Percentiles rank a stretch among this genome's conserved stretches.
These are phyloP conservation scores for Petrocephalus zakoni DNA, from an alignment of 2,113 vertebrate genomes.

Conservation along the genomic window DNA sequence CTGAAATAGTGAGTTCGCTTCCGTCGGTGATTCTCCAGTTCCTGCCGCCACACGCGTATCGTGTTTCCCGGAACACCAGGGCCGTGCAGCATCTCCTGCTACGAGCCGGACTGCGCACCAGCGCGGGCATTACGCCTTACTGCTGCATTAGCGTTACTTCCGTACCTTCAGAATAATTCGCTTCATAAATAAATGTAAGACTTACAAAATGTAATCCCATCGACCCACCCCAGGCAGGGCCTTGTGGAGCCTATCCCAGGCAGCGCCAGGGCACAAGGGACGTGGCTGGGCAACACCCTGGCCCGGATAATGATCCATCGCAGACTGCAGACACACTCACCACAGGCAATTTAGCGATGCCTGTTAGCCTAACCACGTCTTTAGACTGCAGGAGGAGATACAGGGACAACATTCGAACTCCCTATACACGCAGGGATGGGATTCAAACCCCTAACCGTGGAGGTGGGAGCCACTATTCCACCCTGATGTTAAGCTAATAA, in stretches of 20 bases:
- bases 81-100: background rate
- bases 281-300: background rate
- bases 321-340: background rate
- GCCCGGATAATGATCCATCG: background rate
- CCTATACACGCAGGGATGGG: background rate
- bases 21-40: constrained; percentile 32
- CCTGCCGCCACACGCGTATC: constrained; percentile 9
- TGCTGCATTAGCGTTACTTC: background rate
- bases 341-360: background rate
- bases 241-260: background rate
- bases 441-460: background rate
- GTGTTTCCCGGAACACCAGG: constrained; percentile 1
- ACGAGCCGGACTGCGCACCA: background rate
- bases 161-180: background rate
- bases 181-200: background rate
- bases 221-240: background rate
- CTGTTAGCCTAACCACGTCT: background rate
- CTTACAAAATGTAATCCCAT: background rate
- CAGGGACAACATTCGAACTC: background rate
- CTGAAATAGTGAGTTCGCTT: constrained; percentile 30
- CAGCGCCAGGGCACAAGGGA: background rate
- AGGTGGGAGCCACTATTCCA: background rate
- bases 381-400: background rate
- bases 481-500: background rate
- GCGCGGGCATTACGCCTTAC: background rate